Base-by-base conservation (phyloP, 2,113 vertebrate genomes). In the Austrofundulus limnaeus region DNA sequence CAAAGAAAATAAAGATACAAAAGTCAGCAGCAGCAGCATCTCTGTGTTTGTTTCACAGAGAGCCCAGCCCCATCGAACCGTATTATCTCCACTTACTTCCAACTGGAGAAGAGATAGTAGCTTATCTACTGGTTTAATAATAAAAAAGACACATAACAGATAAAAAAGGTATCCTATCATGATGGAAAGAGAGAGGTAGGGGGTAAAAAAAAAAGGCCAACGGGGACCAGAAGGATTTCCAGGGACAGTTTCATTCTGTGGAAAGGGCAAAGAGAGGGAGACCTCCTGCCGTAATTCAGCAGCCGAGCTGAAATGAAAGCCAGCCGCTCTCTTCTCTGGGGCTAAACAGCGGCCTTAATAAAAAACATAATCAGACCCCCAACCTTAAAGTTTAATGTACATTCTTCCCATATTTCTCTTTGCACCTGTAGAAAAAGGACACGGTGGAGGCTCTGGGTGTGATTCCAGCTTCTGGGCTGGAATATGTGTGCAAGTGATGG, bases 381-480 rank as follows among this genome's bases (percentile, higher is more conserved):
- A 83, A 72, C 83, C 83, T 92, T 89, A 91, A 92, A 92, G 74
- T 92, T 92, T 92, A 92, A 92, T 92, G 91, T 80, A 83, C 83
- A 89, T 79, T 91, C 80, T 85, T 83, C 81, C 87, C 87, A 90
- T 89, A 91, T 90, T 89, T 90, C 78, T 83, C 62, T 72, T 81
- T 66, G 45, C 75, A 42, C 50, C 56, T 37, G 73, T 53, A 71
- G 37, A 60, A 84, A 81, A 72, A 69, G 68, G 77, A 84, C 63
- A 65, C 50, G n/a, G 72, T 52, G 66, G 72, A 81, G 80, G 85
- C 83, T 85, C 80, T 66, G 49, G 55, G 62, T 84, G 75, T 72
- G 75, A 85, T 75, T 75, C 72, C 45, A 72, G 75, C 78, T 84
- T 74, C 60, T 34, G 61, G 81, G 67, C 67, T 59, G 64, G 70